A percentile compares a stretch with the other conserved stretches of the same genome.
phyloP scores from a whole-genome alignment of 1,140 invertebrate species.

The Brachionus rubens region DNA sequence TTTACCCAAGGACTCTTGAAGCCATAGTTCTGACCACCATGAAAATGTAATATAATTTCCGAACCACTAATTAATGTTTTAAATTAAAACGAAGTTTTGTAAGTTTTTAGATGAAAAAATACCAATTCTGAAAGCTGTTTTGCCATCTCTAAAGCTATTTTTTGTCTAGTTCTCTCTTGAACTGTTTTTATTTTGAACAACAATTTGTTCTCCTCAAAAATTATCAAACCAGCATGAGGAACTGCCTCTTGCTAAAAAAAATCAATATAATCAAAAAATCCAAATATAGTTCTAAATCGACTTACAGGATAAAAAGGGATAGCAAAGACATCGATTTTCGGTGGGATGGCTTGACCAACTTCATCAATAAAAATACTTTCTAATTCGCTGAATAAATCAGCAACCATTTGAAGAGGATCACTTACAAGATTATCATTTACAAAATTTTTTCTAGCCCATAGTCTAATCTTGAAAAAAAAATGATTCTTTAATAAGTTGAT shows the following conservation, averaged over 20 bases:
- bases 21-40: conserved; percentile 45
- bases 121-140: conserved; percentile 41
- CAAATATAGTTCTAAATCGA: no score
- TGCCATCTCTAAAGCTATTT: conserved; percentile 33
- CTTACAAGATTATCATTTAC: background rate
- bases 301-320: conserved; percentile 22
- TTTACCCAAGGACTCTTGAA: conserved; percentile 24
- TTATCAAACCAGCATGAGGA: conserved; percentile 1
- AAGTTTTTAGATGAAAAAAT: background rate
- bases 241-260: conserved; percentile 34
- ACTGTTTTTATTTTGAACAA: conserved; percentile 8
- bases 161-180: background rate
- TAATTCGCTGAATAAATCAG: conserved; percentile 5
- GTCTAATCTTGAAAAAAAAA: conserved; percentile 4
- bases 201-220: conserved; percentile 25
- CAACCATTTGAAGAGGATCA: conserved; percentile 30
- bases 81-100: background rate
- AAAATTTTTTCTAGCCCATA: conserved; percentile 24
- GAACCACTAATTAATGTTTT: conserved; percentile 1
- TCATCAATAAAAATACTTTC: conserved; percentile 11
- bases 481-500: no score
- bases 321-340: conserved; percentile 44
- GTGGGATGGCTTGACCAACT: background rate
- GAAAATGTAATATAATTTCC: conserved; percentile 38
- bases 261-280: background rate